Evolutionary conservation across 2,797 vertebrate genomes (phyloP).

Genomic region (Anabas testudineus): DNA sequence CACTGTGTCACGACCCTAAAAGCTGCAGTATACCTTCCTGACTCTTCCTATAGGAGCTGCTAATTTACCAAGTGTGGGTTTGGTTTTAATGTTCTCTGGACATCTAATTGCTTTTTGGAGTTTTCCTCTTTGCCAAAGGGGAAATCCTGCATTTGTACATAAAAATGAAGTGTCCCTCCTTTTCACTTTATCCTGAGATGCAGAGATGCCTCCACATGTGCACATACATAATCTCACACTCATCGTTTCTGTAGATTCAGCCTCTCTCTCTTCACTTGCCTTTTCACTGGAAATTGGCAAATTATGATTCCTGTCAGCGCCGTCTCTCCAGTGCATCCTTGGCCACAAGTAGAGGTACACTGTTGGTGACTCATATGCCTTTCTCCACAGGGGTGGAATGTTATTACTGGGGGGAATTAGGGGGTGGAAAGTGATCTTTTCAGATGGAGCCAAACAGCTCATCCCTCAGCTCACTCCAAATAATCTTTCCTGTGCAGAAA

Average conservation of each 20-base stretch:
- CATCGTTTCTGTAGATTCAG: conserved; percentile 11
- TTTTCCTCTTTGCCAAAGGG: background rate
- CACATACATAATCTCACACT: conserved; percentile 1
- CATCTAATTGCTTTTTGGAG: background rate
- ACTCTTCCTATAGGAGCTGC: background rate
- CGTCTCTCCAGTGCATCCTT: conserved; percentile 49
- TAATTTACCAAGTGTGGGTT: conserved; percentile 1
- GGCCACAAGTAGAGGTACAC: conserved; percentile 41
- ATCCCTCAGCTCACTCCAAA: conserved; percentile 41
- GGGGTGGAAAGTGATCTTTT: conserved; percentile 61
- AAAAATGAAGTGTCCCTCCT: background rate
- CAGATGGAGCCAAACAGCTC: conserved; percentile 52
- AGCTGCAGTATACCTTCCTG: background rate
- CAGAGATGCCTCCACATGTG: conserved; percentile 12
- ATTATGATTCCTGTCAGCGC: conserved; percentile 71
- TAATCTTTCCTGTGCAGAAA: conserved; percentile 47
- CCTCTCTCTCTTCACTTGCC: conserved; percentile 6
- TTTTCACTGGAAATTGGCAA: conserved; percentile 51
- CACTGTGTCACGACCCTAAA: background rate
- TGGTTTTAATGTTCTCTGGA: background rate
- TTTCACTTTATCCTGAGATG: background rate
- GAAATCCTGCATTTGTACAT: background rate
- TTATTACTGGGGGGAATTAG: conserved; percentile 66
- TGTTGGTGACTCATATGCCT: conserved; percentile 65
- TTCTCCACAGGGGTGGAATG: conserved; percentile 58